These are phyloP conservation scores for Thaleichthys pacificus DNA, from an alignment of 2,797 vertebrate genomes.

Conservation along the genomic window DNA sequence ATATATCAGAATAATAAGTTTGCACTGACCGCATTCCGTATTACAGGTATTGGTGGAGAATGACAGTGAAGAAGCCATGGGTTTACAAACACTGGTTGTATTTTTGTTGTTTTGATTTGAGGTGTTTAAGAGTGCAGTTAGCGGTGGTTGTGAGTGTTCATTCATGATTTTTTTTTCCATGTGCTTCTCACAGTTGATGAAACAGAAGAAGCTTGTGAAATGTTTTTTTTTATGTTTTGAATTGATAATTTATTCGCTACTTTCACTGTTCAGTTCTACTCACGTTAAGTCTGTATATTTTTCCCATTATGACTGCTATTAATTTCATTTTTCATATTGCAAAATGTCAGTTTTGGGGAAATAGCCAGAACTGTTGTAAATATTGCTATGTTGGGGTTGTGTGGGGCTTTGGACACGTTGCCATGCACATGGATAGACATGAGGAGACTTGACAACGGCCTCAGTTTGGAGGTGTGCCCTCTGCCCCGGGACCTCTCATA, in stretches of 20 bases:
- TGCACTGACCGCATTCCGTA: slow-evolving; percentile 69
- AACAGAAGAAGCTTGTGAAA: slow-evolving; percentile 50
- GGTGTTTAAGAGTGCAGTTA: slow-evolving; percentile 65
- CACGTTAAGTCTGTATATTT: slow-evolving; percentile 60
- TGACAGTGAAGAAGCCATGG: slow-evolving; percentile 28
- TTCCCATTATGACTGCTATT: slow-evolving; percentile 26
- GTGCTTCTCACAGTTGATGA: slow-evolving; percentile 44
- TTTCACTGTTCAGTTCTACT: slow-evolving; percentile 49
- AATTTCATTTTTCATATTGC: slow-evolving; percentile 34
- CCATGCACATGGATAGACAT: slow-evolving; percentile 44
- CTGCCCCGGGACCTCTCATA: slow-evolving; percentile 46
- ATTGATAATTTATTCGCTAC: slow-evolving; percentile 60
- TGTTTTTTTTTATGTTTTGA: slow-evolving; percentile 39
- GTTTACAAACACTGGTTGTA: slow-evolving; percentile 64
- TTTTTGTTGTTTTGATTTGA: slow-evolving; percentile 58
- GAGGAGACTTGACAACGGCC: slow-evolving; percentile 50
- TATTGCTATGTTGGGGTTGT: slow-evolving; percentile 44
- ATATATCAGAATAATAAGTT: slow-evolving; percentile 61
- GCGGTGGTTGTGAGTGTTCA: slow-evolving; percentile 67
- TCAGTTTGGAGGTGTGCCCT: slow-evolving; percentile 23
- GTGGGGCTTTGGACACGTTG: slow-evolving; percentile 48
- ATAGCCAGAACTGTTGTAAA: slow-evolving; percentile 66
- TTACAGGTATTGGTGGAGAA: slow-evolving; percentile 50
- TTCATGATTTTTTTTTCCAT: slow-evolving; percentile 49
- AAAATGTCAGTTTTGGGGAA: slow-evolving; percentile 36